These are phyloP conservation scores for Notoglanidium macrostoma DNA, from an alignment of 2,797 vertebrate genomes.

Conservation along the genomic window DNA sequence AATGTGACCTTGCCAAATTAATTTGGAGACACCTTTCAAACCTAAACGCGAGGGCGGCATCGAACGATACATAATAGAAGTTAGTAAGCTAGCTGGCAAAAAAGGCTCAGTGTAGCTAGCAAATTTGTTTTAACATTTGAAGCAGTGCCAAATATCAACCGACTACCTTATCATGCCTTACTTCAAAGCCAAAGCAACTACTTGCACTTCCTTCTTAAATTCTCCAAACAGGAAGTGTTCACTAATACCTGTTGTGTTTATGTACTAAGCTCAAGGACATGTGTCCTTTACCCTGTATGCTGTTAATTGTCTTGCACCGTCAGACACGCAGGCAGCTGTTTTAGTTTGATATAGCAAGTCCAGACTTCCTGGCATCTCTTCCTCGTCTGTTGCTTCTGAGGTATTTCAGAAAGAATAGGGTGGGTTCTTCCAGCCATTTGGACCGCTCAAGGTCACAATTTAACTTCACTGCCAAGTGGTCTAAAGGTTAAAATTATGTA, in stretches of 20 bases:
- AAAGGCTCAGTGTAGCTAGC: neutral
- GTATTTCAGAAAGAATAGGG: neutral
- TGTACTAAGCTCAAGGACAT: neutral
- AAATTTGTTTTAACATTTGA: neutral
- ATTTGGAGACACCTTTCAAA: neutral
- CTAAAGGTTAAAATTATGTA: neutral
- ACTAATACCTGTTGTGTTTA: neutral
- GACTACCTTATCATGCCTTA: neutral
- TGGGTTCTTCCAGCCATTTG: conserved; percentile 20
- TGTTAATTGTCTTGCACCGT: neutral
- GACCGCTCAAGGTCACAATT: neutral
- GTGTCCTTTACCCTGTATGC: conserved; percentile 6
- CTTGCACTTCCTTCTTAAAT: neutral
- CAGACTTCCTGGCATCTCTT: conserved; percentile 8
- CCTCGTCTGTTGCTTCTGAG: neutral
- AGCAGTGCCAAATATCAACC: neutral
- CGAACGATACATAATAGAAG: neutral
- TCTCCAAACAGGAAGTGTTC: neutral
- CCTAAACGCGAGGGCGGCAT: neutral
- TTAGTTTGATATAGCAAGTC: neutral
- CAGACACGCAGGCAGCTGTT: conserved; percentile 4
- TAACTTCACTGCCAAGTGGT: conserved; percentile 20
- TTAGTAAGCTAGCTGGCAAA: neutral
- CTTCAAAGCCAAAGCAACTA: neutral
- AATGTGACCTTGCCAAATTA: neutral